A percentile compares a stretch with the other conserved stretches of the same genome.
Conservation (phyloP, 1,140 invertebrate genomes). For the Nebria ingens region DNA sequence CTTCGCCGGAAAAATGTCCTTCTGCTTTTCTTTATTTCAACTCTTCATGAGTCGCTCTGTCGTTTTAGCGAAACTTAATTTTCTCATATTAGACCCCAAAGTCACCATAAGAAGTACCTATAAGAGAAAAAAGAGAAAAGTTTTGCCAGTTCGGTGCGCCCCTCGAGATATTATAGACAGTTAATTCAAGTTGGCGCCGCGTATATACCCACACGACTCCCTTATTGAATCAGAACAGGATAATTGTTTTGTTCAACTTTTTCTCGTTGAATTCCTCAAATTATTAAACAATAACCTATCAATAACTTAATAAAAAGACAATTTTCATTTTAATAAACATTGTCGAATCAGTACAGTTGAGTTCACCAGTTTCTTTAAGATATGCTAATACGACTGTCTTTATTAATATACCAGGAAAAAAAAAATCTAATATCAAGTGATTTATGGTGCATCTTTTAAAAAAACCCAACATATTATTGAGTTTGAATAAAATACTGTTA, state of each 20-base stretch:
- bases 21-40: constrained; percentile 7
- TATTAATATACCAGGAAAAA: no score
- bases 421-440: no score
- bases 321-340: no score
- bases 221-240: constrained; percentile 22
- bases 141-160: constrained; percentile 16
- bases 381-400: no score
- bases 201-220: neutral
- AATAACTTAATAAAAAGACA: no score
- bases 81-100: constrained; percentile 22
- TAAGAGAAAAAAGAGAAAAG: constrained; percentile 18
- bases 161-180: constrained; percentile 21
- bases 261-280: neutral
- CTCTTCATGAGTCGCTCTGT: constrained; percentile 11
- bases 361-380: no score
- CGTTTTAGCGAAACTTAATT: constrained; percentile 26
- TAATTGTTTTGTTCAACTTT: neutral
- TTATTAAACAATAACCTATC: no score
- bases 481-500: no score
- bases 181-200: constrained; percentile 11
- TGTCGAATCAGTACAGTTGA: no score
- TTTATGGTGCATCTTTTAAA: no score
- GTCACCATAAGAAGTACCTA: no score
- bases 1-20: neutral
- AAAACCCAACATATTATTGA: no score